A percentile compares a stretch with the other conserved stretches of the same genome.
Conservation (phyloP, 2,888 invertebrate genomes). For the Lottia gigantea region DNA sequence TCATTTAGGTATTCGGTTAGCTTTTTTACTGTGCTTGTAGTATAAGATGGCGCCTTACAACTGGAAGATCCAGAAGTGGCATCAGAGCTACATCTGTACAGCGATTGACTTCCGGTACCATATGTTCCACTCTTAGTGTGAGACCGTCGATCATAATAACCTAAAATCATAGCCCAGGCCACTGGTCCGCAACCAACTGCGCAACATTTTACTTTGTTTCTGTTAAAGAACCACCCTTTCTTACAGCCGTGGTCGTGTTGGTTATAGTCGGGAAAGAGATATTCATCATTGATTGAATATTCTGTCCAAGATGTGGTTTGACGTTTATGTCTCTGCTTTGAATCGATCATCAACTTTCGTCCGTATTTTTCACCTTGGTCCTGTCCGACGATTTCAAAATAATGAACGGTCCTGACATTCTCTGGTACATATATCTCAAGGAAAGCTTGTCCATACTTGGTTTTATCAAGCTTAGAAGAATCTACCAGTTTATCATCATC, state of each 20-base stretch:
- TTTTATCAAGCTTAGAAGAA: neutral
- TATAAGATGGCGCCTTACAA: conserved; percentile 22
- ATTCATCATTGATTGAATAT: conserved; percentile 19
- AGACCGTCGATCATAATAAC: conserved; percentile 25
- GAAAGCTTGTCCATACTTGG: neutral
- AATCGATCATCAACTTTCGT: neutral
- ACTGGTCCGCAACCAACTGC: conserved; percentile 30
- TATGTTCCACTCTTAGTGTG: conserved; percentile 16
- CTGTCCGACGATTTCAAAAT: neutral
- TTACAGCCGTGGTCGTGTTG: conserved; percentile 16
- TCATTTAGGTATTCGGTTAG: conserved; percentile 15
- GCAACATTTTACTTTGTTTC: neutral
- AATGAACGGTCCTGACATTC: neutral
- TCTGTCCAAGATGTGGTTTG: conserved; percentile 12
- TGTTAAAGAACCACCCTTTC: neutral
- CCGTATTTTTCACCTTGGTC: neutral
- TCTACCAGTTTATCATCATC: neutral
- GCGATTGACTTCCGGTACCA: conserved; percentile 13
- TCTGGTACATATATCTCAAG: neutral
- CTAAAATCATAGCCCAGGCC: conserved; percentile 29
- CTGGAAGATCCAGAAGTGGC: conserved; percentile 20
- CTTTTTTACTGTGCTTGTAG: conserved; percentile 13
- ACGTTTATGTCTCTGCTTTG: conserved; percentile 10
- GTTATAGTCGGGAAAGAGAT: conserved; percentile 25
- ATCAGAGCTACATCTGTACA: conserved; percentile 26